Evolutionary conservation across 2,888 invertebrate genomes (phyloP).

Genomic region (Megaustenia siamemsis): DNA sequence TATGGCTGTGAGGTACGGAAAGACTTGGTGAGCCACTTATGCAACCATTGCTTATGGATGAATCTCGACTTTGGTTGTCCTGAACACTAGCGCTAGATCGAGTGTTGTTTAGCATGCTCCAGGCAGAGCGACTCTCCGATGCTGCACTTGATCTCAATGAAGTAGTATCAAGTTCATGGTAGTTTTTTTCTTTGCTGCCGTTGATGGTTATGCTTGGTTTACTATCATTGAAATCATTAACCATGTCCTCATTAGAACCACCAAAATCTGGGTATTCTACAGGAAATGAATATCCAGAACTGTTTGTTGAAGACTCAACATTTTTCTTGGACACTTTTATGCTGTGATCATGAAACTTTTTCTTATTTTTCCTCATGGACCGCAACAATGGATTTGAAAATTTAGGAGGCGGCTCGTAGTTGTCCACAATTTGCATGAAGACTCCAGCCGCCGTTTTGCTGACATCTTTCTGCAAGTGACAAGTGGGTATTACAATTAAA

Average conservation of each 20-base stretch:
- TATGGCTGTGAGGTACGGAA: neutral
- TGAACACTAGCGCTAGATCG: slow-evolving; percentile 27
- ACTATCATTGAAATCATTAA: neutral
- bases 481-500: slow-evolving; percentile 38
- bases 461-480: slow-evolving; percentile 40
- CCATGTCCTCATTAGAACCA: neutral
- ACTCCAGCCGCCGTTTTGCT: slow-evolving; percentile 38
- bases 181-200: slow-evolving; percentile 4
- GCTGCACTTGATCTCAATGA: slow-evolving; percentile 12
- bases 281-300: slow-evolving; percentile 27
- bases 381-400: slow-evolving; percentile 33
- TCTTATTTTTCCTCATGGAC: slow-evolving; percentile 14
- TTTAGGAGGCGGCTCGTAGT: slow-evolving; percentile 45
- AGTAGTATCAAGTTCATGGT: slow-evolving; percentile 38
- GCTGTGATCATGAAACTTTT: neutral
- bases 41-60: slow-evolving; percentile 8
- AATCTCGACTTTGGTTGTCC: slow-evolving; percentile 14
- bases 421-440: slow-evolving; percentile 47
- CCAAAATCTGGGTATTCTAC: neutral
- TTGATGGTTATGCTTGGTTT: neutral
- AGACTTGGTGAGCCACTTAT: slow-evolving; percentile 1
- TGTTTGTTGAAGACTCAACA: neutral
- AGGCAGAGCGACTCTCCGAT: slow-evolving; percentile 24
- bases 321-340: neutral
- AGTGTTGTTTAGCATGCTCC: slow-evolving; percentile 18